These are phyloP conservation scores for Chloebia gouldiae DNA, from an alignment of 2,113 vertebrate genomes.

Conservation along the genomic window DNA sequence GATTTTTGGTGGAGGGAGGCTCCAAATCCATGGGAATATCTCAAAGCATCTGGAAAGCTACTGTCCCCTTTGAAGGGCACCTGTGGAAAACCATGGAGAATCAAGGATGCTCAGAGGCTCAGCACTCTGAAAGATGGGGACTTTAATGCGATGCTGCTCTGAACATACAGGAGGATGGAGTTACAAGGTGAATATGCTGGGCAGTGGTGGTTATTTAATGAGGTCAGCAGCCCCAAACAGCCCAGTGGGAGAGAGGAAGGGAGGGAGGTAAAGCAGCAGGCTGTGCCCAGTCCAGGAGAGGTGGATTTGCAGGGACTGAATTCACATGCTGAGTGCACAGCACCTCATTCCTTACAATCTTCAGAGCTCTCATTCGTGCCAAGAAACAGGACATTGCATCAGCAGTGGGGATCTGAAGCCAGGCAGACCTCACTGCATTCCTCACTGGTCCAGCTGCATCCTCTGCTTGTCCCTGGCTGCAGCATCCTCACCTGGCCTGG, in stretches of 20 bases:
- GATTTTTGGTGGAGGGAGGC: not conserved
- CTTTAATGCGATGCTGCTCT: not conserved
- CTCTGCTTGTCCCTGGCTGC: not conserved
- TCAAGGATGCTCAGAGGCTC: not conserved
- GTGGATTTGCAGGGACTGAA: not conserved
- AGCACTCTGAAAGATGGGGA: not conserved
- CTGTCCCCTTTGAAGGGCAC: not conserved
- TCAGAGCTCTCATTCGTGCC: not conserved
- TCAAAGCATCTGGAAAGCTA: not conserved
- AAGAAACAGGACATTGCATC: not conserved
- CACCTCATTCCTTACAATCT: not conserved
- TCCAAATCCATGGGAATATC: not conserved
- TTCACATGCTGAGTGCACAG: fast-evolving
- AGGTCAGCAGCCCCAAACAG: not conserved
- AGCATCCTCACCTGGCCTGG: not conserved
- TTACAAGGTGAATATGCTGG: not conserved
- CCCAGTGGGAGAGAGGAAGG: not conserved
- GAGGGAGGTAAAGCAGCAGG: not conserved
- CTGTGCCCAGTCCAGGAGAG: not conserved
- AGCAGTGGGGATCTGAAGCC: not conserved
- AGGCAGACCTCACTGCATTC: not conserved
- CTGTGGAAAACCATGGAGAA: not conserved
- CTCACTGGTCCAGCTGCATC: not conserved
- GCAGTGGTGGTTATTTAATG: not conserved
- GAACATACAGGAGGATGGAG: not conserved